Base-by-base conservation (phyloP, 2,888 invertebrate species). In the Bombyx huttoni region DNA sequence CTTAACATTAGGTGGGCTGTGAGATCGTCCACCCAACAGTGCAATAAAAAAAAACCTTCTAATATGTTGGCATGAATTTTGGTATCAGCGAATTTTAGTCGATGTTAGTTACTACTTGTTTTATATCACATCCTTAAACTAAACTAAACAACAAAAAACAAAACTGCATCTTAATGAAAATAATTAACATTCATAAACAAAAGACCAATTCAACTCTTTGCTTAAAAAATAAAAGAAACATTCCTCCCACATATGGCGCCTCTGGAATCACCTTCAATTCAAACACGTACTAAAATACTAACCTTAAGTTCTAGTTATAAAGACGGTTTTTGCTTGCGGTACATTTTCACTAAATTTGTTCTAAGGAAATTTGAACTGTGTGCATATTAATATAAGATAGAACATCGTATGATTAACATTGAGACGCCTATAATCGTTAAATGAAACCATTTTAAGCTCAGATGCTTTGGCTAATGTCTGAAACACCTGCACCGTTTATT, bases 401-500 rank as follows among this genome's bases (percentile, higher is more conserved):
- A 40, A 49, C 54, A 61, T 63, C 2, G 9, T 9, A 14, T 49
- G 47, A 34, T 13, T 40, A 3, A 8, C 48, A 45, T 52, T 49
- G 54, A 13, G 51, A 46, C 52, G 63, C 65, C 62, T 65, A 62
- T 64, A 66, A 68, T 70, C 73, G 73, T 78, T 68, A 77, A 80
- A 81, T 77, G 68, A 75, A 76, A 73, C 71, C 65, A 68, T 73
- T 73, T 64, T 66, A 68, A 67, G 64, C 74, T 79, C 60, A 64
- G 73, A 81, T 78, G 78, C 77, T 75, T 79, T 81, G 78, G 80
- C 71, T 65, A 68, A 71, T 63, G 70, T 68, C 68, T 69, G 57
- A 59, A 77, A 71, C 81, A 83, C 83, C 83, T 83, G 83, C 78
- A 67, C 57, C 70, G 71, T 72, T 75, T 72, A 75, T 75, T 67